Evolutionary conservation across 1,140 invertebrate species (phyloP), one percentile per base, ranked within the genome.

Genomic region (Camponotus vicinus): DNA sequence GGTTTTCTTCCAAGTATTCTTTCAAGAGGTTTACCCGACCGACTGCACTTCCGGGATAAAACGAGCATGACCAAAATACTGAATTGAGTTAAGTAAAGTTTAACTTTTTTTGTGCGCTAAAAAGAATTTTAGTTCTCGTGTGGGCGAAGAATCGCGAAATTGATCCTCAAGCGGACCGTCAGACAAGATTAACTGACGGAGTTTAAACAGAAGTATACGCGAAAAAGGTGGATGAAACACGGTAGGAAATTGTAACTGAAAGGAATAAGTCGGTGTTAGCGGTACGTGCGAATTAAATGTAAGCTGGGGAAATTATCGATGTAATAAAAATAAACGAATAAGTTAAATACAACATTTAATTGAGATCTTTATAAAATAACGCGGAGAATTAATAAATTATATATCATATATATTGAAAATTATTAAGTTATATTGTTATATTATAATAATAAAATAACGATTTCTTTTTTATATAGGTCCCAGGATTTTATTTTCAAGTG

Each of bases 21-120:
- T 83, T 73, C 40, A 57, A 83, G 64, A 1, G 55, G 32, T 73
- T 61, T 61, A 37, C 32, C 34, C 27, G 52, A 71, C 37, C 49
- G 27, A 73, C 27, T 45, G 45, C 27, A 21, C 52, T 73, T 71
- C 6, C 27, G 27, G 21, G 37, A 57, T 42, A 82, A 70, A 71
- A 71, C 67, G 11, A 59, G 27, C 15, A 71, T 32, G 45, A 71
- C 21, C 32, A 34, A 32, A 45, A 27, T 37, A 37, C 57, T 15
- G 66, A 73, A 11, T 45, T 45, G 45, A 73, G 79, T 75, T 61
- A 61, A 79, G 63, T 63, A 13, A 80, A 80, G 66, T 80, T 70
- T 55, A 75, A 75, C 40, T 82, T 73, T 45, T 45, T 9, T 40
- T 32, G 11, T 32, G 11, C 18, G 37, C 6, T 34, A 32, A 37